Conservation (phyloP, 2,113 vertebrate species). For the Sorex araneus region DNA sequence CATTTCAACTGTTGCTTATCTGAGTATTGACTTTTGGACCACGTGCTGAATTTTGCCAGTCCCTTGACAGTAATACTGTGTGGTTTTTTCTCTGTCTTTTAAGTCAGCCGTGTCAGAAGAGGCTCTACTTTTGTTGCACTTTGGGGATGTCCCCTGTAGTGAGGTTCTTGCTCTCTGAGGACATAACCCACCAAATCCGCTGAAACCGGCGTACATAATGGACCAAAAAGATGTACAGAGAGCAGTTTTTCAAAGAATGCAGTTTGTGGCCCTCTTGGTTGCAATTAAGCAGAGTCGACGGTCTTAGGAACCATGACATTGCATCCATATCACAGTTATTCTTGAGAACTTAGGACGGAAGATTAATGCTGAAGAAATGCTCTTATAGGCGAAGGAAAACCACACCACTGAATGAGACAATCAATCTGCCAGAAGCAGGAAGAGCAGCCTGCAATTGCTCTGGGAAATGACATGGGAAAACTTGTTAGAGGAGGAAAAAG, state of each 20-base stretch:
- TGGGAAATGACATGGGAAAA: constrained; percentile 76
- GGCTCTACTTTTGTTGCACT: neutral
- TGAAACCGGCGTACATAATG: neutral
- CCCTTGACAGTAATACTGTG: neutral
- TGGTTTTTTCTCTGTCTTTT: neutral
- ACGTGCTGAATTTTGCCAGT: neutral
- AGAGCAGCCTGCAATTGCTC: constrained; percentile 42
- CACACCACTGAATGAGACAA: constrained; percentile 50
- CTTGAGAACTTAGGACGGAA: constrained; percentile 35
- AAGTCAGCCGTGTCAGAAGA: neutral
- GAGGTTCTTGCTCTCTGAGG: neutral
- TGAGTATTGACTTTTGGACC: neutral
- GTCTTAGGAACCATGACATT: constrained; percentile 30
- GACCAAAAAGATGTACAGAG: neutral
- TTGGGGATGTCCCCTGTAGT: neutral
- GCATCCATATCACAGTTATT: constrained; percentile 51
- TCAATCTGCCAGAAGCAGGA: constrained; percentile 73
- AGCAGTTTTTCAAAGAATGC: constrained; percentile 46
- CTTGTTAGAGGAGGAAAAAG: constrained; percentile 37
- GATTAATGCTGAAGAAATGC: constrained; percentile 61
- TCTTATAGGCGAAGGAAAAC: constrained; percentile 71
- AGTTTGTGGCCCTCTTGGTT: neutral
- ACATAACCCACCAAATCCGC: neutral
- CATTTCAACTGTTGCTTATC: constrained; percentile 2
- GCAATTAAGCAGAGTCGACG: neutral